Percentiles rank a stretch among this genome's conserved stretches.
phyloP scores from a whole-genome alignment of 23 tunicate species.

The Phallusia fumigata region DNA sequence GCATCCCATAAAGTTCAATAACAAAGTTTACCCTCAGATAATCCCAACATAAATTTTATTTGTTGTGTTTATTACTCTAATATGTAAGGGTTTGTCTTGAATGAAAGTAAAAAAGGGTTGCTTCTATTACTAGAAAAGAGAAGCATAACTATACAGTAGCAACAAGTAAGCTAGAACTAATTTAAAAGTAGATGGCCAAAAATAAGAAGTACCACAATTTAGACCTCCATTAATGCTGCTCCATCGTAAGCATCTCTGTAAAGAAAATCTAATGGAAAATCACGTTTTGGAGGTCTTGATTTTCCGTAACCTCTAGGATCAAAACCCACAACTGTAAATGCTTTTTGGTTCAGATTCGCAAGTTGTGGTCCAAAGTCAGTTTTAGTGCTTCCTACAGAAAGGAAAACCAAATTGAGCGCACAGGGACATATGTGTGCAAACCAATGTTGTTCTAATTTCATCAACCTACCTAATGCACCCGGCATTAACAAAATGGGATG shows the following conservation, averaged over 20 bases:
- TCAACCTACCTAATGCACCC: slow-evolving; percentile 58
- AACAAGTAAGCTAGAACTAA: not conserved
- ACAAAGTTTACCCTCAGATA: no score
- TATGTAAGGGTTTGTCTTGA: no score
- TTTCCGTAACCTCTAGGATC: slow-evolving; percentile 88
- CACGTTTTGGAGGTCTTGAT: slow-evolving; percentile 74
- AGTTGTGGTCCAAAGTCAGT: slow-evolving; percentile 85
- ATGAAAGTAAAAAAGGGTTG: no score
- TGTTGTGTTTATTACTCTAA: no score
- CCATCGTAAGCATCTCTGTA: slow-evolving; percentile 88
- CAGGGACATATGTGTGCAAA: no score
- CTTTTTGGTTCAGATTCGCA: slow-evolving; percentile 46
- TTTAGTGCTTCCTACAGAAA: slow-evolving; percentile 43
- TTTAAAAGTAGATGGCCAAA: not conserved
- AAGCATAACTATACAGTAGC: not conserved
- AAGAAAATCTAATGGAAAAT: slow-evolving; percentile 50
- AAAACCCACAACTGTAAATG: slow-evolving; percentile 61
- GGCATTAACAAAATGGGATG: slow-evolving; percentile 61
- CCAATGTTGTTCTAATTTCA: no score
- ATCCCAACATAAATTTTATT: no score
- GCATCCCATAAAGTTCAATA: no score
- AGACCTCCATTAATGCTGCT: slow-evolving; percentile 61
- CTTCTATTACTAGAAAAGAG: no score
- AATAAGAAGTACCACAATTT: not conserved
- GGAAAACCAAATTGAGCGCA: not conserved